Base-by-base conservation (phyloP, 1,140 invertebrate genomes). In the Drosophila murphyi region DNA sequence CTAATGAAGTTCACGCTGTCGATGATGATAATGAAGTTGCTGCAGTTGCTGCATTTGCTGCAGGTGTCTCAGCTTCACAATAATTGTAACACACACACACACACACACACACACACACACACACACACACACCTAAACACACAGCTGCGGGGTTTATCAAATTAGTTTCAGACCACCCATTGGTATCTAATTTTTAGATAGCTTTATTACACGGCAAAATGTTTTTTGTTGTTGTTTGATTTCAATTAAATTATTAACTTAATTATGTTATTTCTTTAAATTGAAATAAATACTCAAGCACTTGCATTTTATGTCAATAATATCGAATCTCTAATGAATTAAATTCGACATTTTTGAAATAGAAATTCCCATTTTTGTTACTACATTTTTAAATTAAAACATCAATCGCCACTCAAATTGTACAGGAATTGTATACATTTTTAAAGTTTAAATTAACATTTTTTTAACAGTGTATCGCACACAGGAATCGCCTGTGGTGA, bases 101-200 rank as follows among this genome's bases (percentile, higher is more conserved):
- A 41, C 39, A 41, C 39, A 39, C 37, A 39, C 37, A 39, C 37
- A 39, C 37, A 39, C n/a, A n/a, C 39, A 41, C 2, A 41, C 7
- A 41, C 37, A 41, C 37, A 39, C 3, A 6, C 37, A 6, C 37
- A 6, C 37, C 8, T 41, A 41, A 20, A 2, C 39, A 41, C 10
- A 41, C 6, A 41, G 35, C 35, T 39, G 3, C 37, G 10, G 34
- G 5, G 6, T 7, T 12, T 10, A 52, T 35, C 50, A 20, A 35
- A 34, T 52, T 52, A 6, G 31, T 52, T 34, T 34, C 34, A 5
- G 51, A 52, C 51, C 51, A 52, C 51, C 51, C 51, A 35, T n/a
- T 10, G 4, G 7, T 4, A n/a, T 31, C 7, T 31, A 50, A 31
- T 31, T 10, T 31, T 10, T 32, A 10, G 29, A 43, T 43, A 4